A percentile compares a stretch with the other conserved stretches of the same genome.
Evolutionary conservation across 2,888 invertebrate species (phyloP).

Genomic region (Zelleria hepariella): DNA sequence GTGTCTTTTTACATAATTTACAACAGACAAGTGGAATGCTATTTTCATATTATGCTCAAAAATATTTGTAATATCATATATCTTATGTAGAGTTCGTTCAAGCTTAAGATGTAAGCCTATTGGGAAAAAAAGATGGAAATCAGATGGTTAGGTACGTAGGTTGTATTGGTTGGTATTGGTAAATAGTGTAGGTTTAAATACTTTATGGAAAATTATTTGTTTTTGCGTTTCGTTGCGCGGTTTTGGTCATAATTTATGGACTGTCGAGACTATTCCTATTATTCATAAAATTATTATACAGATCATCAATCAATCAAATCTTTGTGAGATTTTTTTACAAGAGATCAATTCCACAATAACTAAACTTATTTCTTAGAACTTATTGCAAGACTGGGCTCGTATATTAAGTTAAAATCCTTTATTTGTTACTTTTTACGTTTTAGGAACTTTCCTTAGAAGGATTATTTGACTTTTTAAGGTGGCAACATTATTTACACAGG

Average conservation of each 20-base stretch:
- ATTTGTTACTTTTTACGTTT: slow-evolving; percentile 9
- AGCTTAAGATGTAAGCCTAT: neutral
- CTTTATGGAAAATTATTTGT: slow-evolving; percentile 11
- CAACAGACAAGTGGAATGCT: slow-evolving; percentile 38
- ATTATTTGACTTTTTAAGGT: neutral
- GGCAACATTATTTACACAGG: neutral
- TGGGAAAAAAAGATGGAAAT: neutral
- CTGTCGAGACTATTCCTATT: slow-evolving; percentile 1
- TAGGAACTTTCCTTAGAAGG: slow-evolving; percentile 17
- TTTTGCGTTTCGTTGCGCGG: slow-evolving; percentile 22
- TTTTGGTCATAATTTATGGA: slow-evolving; percentile 19
- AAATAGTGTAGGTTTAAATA: slow-evolving; percentile 12
- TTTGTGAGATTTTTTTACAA: slow-evolving; percentile 20
- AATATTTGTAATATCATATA: slow-evolving; percentile 5
- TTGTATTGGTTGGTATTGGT: neutral
- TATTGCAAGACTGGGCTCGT: neutral
- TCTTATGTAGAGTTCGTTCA: slow-evolving; percentile 11
- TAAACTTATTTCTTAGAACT: neutral
- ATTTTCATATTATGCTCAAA: slow-evolving; percentile 3
- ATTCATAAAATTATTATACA: neutral
- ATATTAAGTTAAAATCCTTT: neutral
- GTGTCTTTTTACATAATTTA: slow-evolving; percentile 31
- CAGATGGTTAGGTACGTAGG: neutral
- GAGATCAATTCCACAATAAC: slow-evolving; percentile 26
- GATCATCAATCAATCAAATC: neutral